Evolutionary conservation across 2,797 vertebrate species (phyloP).

Genomic region (Falco peregrinus): DNA sequence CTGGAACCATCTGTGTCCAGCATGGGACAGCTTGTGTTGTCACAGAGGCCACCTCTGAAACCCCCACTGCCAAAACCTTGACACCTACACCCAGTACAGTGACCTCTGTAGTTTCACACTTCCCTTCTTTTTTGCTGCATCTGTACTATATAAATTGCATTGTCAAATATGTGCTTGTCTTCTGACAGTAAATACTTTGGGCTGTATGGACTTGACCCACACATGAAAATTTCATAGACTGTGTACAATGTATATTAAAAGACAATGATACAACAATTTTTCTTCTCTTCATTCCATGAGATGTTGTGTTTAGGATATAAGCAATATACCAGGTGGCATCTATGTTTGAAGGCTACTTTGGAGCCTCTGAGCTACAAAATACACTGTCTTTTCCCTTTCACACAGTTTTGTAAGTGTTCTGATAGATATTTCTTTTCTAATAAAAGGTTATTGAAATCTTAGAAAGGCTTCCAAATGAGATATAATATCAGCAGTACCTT

Average conservation of each 20-base stretch:
- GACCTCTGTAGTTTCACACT: not conserved
- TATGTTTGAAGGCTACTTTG: not conserved
- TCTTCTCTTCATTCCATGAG: not conserved
- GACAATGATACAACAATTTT: not conserved
- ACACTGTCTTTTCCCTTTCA: not conserved
- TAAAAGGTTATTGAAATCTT: not conserved
- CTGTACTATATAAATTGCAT: not conserved
- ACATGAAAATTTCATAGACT: not conserved
- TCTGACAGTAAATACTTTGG: not conserved
- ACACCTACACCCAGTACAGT: not conserved
- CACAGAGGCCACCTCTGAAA: not conserved
- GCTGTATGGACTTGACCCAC: not conserved
- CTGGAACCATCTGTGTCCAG: no score
- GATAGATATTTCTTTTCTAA: not conserved
- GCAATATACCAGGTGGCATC: not conserved
- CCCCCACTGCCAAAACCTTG: not conserved
- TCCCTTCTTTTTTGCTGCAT: not conserved
- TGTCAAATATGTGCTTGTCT: not conserved
- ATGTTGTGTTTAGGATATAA: not conserved
- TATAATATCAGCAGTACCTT: not conserved
- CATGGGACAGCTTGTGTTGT: no score
- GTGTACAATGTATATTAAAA: not conserved
- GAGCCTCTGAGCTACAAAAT: not conserved
- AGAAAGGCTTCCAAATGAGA: not conserved
- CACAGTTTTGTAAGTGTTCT: not conserved